Base-by-base conservation (phyloP, 1,140 invertebrate species). In the Drusus annulatus region DNA sequence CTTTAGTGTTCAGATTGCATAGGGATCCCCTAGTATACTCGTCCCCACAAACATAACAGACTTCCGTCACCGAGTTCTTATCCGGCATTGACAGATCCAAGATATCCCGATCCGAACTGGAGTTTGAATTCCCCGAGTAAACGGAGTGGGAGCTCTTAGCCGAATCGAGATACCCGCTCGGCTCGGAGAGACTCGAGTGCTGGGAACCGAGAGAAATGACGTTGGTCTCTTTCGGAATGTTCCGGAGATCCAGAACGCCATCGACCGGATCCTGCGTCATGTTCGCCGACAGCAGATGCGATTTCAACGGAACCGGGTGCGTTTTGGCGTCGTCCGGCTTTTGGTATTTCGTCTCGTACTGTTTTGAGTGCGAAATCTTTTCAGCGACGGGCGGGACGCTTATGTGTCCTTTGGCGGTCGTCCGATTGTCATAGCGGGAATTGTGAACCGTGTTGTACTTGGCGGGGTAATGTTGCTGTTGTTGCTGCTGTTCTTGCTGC, bases 41-140 rank as follows among this genome's bases (percentile, higher is more conserved):
- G 86, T 96, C 95, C n/a, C 96, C 95, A 87, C 96, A 97, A 13
- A 96, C 94, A 86, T 96, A 96, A 87, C 94, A 97, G 21, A 96
- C 96, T 90, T 96, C 95, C 56, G 95, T 96, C 76, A 94, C 93
- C 52, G 95, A 95, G 90, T 97, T 96, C 90, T 97, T 97, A 85
- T 96, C 95, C 2, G 96, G 95, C 95, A 97, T 96, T 75, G 95
- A 96, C 68, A 97, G 89, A 88, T 97, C 96, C 65, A 97, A 88
- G 83, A 96, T 96, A 84, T 96, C 95, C 68, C 88, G 85, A 83
- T 90, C 89, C 36, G 89, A 90, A 80, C 86, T 87, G 21, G 89
- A 90, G 84, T 88, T 90, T 1, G 88, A 89, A 84, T 89, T 88
- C 81, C 88, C 88, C 36, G 86, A 88, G 84, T 90, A 90, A 83